phyloP scores from a whole-genome alignment of 1,140 invertebrate genomes.

The Phymastichus coffea region DNA sequence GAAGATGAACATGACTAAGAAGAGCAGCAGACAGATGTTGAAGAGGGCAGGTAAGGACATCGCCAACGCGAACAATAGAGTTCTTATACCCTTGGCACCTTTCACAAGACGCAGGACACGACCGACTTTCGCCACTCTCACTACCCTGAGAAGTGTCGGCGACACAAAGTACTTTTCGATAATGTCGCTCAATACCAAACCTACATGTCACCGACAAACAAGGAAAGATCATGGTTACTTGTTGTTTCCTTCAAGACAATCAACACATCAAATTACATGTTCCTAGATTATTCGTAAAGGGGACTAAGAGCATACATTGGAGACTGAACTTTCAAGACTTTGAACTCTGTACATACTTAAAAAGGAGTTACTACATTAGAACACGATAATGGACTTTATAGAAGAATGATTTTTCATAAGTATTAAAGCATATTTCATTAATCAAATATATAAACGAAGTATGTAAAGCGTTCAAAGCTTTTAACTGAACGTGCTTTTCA shows the following conservation, averaged over 20 bases:
- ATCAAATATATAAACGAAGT: neutral
- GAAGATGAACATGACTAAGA: conserved; percentile 99
- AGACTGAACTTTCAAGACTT: too few relatives aligned
- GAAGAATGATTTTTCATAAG: too few relatives aligned
- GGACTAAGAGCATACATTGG: too few relatives aligned
- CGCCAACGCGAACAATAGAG: conserved; percentile 93
- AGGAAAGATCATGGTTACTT: conserved; percentile 4
- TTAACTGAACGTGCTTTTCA: neutral
- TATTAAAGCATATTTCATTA: too few relatives aligned
- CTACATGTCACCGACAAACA: conserved; percentile 55
- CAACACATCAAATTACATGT: too few relatives aligned
- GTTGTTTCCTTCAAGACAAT: too few relatives aligned
- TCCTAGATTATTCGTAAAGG: too few relatives aligned
- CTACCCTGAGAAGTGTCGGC: conserved; percentile 93
- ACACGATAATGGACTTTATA: too few relatives aligned
- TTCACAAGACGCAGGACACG: conserved; percentile 95
- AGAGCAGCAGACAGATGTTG: conserved; percentile 97
- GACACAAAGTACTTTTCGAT: conserved; percentile 98
- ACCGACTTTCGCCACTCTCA: conserved; percentile 96
- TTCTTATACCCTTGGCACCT: conserved; percentile 96
- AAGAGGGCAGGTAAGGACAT: conserved; percentile 98
- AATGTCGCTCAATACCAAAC: conserved; percentile 91
- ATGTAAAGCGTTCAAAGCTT: conserved; percentile 3
- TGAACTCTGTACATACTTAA: too few relatives aligned
- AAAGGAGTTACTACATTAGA: too few relatives aligned